These are phyloP conservation scores for Thaumetopoea pityocampa DNA, from an alignment of 1,140 invertebrate species.

Conservation along the genomic window DNA sequence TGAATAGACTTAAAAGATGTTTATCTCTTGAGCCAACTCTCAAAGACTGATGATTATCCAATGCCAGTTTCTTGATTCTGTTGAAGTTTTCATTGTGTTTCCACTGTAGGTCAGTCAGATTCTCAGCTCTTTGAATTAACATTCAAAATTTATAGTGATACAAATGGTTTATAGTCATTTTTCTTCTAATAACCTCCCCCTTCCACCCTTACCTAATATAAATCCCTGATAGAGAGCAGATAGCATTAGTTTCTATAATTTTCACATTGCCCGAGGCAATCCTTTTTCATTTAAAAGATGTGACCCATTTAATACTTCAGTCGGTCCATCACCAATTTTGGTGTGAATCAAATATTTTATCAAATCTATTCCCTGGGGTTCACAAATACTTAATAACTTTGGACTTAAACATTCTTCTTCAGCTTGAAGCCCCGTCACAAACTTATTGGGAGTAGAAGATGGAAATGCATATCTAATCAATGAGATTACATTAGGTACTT, in stretches of 20 bases:
- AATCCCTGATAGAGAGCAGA: no score
- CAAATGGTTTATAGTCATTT: no score
- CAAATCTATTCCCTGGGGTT: constrained; percentile 71
- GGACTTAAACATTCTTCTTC: constrained; percentile 30
- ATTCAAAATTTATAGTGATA: no score
- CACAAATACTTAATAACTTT: constrained; percentile 43
- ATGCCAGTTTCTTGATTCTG: no score
- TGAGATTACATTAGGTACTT: constrained; percentile 82
- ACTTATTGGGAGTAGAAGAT: constrained; percentile 55
- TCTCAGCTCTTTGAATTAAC: no score
- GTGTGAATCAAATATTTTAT: constrained; percentile 92
- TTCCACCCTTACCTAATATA: no score
- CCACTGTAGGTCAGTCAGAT: no score
- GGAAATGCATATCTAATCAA: constrained; percentile 86
- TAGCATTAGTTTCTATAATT: not conserved
- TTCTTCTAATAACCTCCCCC: no score
- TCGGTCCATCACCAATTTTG: constrained; percentile 84
- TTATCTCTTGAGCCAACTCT: no score
- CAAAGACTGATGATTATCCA: no score
- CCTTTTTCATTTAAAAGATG: constrained; percentile 78
- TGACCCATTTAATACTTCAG: constrained; percentile 67
- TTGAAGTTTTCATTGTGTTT: no score
- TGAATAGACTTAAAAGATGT: no score
- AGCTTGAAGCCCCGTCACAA: constrained; percentile 42
- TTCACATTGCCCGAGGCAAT: constrained; percentile 41